Conservation (phyloP, 2,797 vertebrate genomes). For the Emydoidea blandingii region DNA sequence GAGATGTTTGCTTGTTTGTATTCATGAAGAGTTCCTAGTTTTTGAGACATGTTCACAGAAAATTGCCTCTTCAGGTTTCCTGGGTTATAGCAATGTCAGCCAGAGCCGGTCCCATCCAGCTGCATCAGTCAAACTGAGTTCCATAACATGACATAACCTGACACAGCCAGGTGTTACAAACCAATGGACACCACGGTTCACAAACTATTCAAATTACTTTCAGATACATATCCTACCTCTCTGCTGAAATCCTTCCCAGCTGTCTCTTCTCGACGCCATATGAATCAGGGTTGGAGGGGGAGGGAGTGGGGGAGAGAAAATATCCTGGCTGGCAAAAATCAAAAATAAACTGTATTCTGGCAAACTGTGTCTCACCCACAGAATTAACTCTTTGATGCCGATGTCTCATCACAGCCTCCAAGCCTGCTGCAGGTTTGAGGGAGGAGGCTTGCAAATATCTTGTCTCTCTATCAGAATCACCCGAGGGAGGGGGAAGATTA, state of each 20-base stretch:
- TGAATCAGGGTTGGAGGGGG: constrained; percentile 20
- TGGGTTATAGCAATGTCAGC: constrained; percentile 41
- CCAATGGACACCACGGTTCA: constrained; percentile 67
- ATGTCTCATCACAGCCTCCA: fast-evolving
- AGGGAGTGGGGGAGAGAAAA: background rate
- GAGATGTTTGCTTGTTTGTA: background rate
- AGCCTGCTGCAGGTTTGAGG: background rate
- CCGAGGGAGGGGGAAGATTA: background rate
- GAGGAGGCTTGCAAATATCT: background rate
- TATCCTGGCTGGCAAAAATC: background rate
- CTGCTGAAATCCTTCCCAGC: constrained; percentile 39
- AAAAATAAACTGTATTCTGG: background rate
- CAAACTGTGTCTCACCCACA: background rate
- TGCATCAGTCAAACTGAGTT: constrained; percentile 66
- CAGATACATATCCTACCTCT: constrained; percentile 48
- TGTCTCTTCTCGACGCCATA: constrained; percentile 39
- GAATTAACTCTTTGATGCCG: constrained; percentile 37
- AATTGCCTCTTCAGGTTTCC: constrained; percentile 44
- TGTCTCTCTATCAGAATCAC: background rate
- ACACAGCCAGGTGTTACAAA: constrained; percentile 64
- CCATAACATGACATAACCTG: constrained; percentile 59
- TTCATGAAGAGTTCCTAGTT: background rate
- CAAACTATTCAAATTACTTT: constrained; percentile 73
- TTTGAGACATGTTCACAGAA: background rate
- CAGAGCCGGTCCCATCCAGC: constrained; percentile 37